phyloP scores from a whole-genome alignment of 1,140 invertebrate species.

The Cotesia vestalis region DNA sequence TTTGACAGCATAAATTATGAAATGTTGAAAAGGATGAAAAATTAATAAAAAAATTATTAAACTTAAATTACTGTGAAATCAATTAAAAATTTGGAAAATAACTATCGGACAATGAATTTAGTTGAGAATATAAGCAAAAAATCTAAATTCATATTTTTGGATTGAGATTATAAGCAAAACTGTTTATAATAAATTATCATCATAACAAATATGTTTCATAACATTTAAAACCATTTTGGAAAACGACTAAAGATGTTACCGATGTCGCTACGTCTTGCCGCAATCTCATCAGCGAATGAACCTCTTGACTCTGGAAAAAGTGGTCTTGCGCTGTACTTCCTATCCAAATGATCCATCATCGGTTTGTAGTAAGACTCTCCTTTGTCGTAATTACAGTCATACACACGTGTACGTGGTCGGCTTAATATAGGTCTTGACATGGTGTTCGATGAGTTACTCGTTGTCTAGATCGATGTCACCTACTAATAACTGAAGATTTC shows the following conservation, averaged over 20 bases:
- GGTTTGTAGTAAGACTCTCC: slow-evolving; percentile 81
- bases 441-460: slow-evolving; percentile 19
- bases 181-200: slow-evolving; percentile 11
- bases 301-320: slow-evolving; percentile 63
- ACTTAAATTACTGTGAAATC: no score
- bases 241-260: slow-evolving; percentile 66
- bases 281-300: slow-evolving; percentile 63
- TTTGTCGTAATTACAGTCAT: slow-evolving; percentile 83
- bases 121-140: neutral
- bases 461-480: neutral
- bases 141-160: no score
- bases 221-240: slow-evolving; percentile 65
- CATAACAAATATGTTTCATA: slow-evolving; percentile 36
- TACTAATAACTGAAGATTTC: neutral
- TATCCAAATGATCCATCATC: slow-evolving; percentile 76
- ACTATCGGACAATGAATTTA: neutral
- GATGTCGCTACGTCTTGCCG: slow-evolving; percentile 64
- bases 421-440: slow-evolving; percentile 65
- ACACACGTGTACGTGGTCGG: slow-evolving; percentile 78
- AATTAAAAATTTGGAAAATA: no score
- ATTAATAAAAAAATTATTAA: neutral
- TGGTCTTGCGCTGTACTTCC: slow-evolving; percentile 70
- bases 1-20: no score
- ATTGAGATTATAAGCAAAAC: slow-evolving; percentile 3
- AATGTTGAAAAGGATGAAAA: no score